Conservation (phyloP, 2,888 invertebrate genomes). For the Cotesia congregata region DNA sequence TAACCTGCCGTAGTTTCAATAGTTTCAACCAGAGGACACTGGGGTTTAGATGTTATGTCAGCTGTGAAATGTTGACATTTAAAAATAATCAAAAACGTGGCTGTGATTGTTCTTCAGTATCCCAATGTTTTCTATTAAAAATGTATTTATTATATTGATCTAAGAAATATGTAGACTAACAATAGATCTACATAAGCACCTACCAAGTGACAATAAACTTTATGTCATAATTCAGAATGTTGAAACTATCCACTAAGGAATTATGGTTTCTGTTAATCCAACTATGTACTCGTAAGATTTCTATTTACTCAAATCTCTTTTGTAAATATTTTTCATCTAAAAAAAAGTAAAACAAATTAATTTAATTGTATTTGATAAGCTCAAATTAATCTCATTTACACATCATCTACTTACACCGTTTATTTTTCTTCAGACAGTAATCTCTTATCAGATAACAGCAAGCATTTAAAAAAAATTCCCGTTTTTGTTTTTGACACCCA, state of each 20-base stretch:
- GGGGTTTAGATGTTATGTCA: not conserved
- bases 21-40: not conserved
- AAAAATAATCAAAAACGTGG: not conserved
- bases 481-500: not conserved
- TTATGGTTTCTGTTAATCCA: constrained; percentile 10
- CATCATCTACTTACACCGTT: not conserved
- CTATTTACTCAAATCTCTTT: not conserved
- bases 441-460: not conserved
- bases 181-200: not conserved
- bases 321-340: not conserved
- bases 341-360: not conserved
- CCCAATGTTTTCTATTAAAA: not conserved
- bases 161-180: not conserved
- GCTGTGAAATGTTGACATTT: not conserved
- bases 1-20: not conserved
- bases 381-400: not conserved
- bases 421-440: not conserved
- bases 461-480: not conserved
- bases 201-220: not conserved
- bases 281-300: constrained; percentile 12
- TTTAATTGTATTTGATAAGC: not conserved
- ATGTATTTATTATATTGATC: not conserved
- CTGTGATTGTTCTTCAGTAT: not conserved
- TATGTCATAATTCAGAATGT: not conserved
- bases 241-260: constrained; percentile 2